phyloP scores from a whole-genome alignment of 2,888 invertebrate species.

The Heteropelma amictum region DNA sequence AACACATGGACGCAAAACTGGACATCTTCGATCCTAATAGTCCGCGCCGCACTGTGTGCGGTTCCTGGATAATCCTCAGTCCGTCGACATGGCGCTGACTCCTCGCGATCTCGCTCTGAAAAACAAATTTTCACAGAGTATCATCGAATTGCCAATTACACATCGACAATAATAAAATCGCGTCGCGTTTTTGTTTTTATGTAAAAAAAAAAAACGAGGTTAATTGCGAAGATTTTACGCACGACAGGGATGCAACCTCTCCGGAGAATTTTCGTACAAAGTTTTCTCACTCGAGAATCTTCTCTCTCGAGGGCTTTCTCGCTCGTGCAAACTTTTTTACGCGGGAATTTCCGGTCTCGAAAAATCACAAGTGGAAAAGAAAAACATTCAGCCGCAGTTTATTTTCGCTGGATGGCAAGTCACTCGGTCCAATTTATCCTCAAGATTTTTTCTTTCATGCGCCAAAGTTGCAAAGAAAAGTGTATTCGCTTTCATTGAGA shows the following conservation, averaged over 20 bases:
- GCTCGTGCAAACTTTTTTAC: not conserved
- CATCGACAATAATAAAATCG: too few relatives aligned
- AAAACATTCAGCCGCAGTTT: conserved; percentile 2
- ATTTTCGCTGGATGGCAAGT: conserved; percentile 5
- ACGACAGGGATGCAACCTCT: not conserved
- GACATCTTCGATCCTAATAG: conserved; percentile 28
- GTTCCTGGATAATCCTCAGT: conserved; percentile 24
- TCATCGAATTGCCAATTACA: not conserved
- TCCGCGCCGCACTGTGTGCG: conserved; percentile 3
- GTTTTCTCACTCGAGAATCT: not conserved
- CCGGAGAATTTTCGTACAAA: too few relatives aligned
- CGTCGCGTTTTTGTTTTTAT: not conserved
- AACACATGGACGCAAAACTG: conserved; percentile 25
- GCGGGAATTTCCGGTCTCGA: not conserved
- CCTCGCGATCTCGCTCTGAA: not conserved
- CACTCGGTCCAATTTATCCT: not conserved
- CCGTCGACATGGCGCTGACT: conserved; percentile 4
- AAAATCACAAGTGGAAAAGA: not conserved
- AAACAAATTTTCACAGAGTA: not conserved
- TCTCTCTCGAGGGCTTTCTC: too few relatives aligned
- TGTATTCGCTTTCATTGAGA: conserved; percentile 18
- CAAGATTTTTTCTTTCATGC: conserved; percentile 5
- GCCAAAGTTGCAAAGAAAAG: not conserved
- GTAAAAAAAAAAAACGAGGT: not conserved
- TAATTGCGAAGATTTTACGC: not conserved